phyloP scores from a whole-genome alignment of 2,888 invertebrate species.

The Euplexia lucipara region DNA sequence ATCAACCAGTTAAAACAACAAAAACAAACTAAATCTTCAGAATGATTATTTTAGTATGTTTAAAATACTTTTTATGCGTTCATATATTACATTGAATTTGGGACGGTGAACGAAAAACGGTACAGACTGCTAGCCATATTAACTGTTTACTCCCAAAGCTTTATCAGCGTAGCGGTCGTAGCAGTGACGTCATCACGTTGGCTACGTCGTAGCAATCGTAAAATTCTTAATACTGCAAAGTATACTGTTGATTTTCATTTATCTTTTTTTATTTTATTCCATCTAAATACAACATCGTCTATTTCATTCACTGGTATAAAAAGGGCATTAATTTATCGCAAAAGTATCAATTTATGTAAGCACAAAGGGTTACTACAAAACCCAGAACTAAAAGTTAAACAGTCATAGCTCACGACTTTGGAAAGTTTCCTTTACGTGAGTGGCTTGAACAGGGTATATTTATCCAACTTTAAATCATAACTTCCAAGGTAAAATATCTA shows the following conservation, averaged over 20 bases:
- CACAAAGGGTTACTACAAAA: background rate
- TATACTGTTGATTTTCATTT: background rate
- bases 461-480: background rate
- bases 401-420: background rate
- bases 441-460: background rate
- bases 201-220: conserved; percentile 16
- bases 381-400: background rate
- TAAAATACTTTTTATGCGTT: background rate
- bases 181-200: conserved; percentile 2
- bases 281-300: no score
- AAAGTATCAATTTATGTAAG: no score
- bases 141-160: background rate
- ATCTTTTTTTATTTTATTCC: no score
- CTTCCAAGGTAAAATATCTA: background rate
- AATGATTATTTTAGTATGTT: no score
- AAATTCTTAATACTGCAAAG: background rate
- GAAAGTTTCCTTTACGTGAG: background rate
- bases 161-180: conserved; percentile 3
- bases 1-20: no score
- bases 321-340: no score
- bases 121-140: background rate
- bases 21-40: no score
- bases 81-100: no score
- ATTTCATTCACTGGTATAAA: no score
- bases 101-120: no score